Base-by-base conservation (phyloP, 2,113 vertebrate genomes). In the Xenopus laevis region DNA sequence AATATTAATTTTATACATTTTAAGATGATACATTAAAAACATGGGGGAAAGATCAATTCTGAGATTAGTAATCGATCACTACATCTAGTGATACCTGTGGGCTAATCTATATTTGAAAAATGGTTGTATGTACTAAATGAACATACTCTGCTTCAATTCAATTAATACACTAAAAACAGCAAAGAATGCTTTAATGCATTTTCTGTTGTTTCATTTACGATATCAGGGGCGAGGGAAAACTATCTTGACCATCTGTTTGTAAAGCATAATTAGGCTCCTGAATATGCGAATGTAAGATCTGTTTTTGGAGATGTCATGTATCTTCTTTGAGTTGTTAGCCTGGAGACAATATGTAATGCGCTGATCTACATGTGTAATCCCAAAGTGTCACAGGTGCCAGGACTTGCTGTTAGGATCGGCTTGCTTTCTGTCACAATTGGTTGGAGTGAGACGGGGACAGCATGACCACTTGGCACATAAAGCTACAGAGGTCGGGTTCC, bases 281-380 rank as follows among this genome's bases (percentile, higher is more conserved):
- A 89, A 89, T 89, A 87, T 90, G 86, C 71, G 82, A 91, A 87
- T 78, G 78, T 83, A 83, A 82, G 87, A 87, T 86, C 79, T 86
- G 89, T 86, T 85, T 83, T 83, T 85, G 74, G 78, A 87, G 87
- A 84, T 89, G 90, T 90, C 91, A 92, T 86, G 83, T 84, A 85
- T 86, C 78, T 81, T 74, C 80, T 82, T 84, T 84, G 78, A 79
- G 81, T 82, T 89, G 87, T 90, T 88, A 82, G 89, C 84, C 78
- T 16, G 78, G 84, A 92, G 88, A 88, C 88, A 89, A 87, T 88
- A 87, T 11, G 83, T 84, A 79, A 84, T 85, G 87, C 83, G 85
- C 85, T 83, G 89, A 86, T 87, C 91, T 90, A 93, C 93, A 93
- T 93, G 91, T 88, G 89, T 87, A 88, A 89, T 92, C 91, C 90